A percentile compares a stretch with the other conserved stretches of the same genome.
phyloP scores from a whole-genome alignment of 2,888 invertebrate genomes.

The Portevinia maculata region DNA sequence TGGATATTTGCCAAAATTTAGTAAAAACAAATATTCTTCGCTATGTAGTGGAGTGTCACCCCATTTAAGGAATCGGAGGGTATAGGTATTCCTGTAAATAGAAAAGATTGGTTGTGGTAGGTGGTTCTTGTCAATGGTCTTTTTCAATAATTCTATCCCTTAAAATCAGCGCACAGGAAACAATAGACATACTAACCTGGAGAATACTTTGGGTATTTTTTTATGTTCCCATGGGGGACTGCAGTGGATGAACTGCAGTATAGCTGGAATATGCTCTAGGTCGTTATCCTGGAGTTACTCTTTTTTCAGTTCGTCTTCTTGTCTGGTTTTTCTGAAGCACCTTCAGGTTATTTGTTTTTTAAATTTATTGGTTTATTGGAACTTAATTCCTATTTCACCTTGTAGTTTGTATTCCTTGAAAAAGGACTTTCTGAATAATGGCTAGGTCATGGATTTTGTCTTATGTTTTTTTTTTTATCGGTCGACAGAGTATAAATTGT shows the following conservation, averaged over 20 bases:
- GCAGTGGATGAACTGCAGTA: conserved; percentile 45
- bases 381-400: conserved; percentile 58
- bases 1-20: conserved; percentile 59
- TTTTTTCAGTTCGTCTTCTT: conserved; percentile 13
- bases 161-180: conserved; percentile 63
- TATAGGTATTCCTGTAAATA: not conserved
- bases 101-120: too few relatives aligned
- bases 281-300: conserved; percentile 44
- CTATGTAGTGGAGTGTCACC: conserved; percentile 4
- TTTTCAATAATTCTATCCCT: conserved; percentile 53
- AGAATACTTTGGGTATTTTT: conserved; percentile 2
- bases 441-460: conserved; percentile 9
- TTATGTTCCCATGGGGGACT: not conserved
- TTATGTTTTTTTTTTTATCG: not conserved
- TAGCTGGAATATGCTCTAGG: conserved; percentile 41
- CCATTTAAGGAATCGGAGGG: not conserved
- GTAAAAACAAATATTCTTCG: conserved; percentile 49
- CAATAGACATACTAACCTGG: conserved; percentile 42
- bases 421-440: conserved; percentile 32
- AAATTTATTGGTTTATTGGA: conserved; percentile 71
- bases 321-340: conserved; percentile 25
- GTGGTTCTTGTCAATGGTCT: conserved; percentile 33
- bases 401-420: conserved; percentile 38
- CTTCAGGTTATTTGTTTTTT: conserved; percentile 62
- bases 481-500: conserved; percentile 5